Evolutionary conservation across 2,888 invertebrate species (phyloP).

Genomic region (Caenorhabditis angaria): DNA sequence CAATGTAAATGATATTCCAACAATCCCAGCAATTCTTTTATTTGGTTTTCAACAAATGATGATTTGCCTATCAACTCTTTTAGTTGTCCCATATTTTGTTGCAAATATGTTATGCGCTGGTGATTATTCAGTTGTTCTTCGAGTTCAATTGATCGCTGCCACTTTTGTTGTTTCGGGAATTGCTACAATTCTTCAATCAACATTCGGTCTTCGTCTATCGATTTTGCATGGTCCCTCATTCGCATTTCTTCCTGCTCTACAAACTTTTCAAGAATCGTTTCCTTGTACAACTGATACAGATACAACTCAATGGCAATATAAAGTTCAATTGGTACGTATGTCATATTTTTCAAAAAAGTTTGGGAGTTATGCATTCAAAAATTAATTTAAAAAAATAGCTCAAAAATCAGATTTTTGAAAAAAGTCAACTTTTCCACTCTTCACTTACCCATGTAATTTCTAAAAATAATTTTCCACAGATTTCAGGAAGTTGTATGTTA

Average conservation of each 20-base stretch:
- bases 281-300: conserved; percentile 27
- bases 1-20: conserved; percentile 39
- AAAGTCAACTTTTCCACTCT: background rate
- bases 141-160: conserved; percentile 63
- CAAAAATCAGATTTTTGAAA: no score
- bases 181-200: conserved; percentile 63
- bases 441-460: no score
- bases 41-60: conserved; percentile 61
- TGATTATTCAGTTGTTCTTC: conserved; percentile 41
- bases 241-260: conserved; percentile 68
- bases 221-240: conserved; percentile 69
- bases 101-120: conserved; percentile 63
- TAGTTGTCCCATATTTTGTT: conserved; percentile 62
- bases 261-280: conserved; percentile 54
- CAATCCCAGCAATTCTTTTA: conserved; percentile 25
- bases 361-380: no score
- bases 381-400: no score
- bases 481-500: conserved; percentile 60
- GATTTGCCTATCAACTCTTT: conserved; percentile 64
- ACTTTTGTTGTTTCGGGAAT: conserved; percentile 64
- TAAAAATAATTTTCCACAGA: conserved; percentile 49
- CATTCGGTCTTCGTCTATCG: conserved; percentile 63
- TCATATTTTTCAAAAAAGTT: background rate
- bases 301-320: conserved; percentile 23
- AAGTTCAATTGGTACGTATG: conserved; percentile 23